Evolutionary conservation across 2,113 vertebrate genomes (phyloP), one percentile per base, ranked within the genome.

Genomic region (Thryonomys swinderianus): DNA sequence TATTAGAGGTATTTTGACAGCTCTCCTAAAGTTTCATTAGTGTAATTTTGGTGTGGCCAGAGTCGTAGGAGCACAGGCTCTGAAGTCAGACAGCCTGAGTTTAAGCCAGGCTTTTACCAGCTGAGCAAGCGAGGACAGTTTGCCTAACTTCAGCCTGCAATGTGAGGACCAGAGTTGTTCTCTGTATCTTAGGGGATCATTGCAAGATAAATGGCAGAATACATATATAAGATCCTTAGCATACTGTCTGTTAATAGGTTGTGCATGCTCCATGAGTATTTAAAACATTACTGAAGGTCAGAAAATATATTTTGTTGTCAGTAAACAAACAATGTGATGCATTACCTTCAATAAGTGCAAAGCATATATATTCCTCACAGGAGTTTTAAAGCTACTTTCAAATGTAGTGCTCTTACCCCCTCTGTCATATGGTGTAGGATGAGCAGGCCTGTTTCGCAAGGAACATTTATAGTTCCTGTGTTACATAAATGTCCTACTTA

Each of bases 401-500:
- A 96, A 86, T 90, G 13, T 67, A 79, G 61, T 64, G 27, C 25
- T 94, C 53, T 92, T 90, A 61, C 83, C 25, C 21, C 21, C 23
- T 91, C 76, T 91, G 91, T 95, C 73, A 85, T 94, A 62, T 86
- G 64, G 92, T 86, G 67, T 84, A 71, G 82, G 92, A 91, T 21
- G 61, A 95, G 57, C 74, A 92, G 90, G 40, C 20, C 85, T 95
- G 83, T 93, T 97, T 88, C 91, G 81, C 74, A 83, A 67, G 92
- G 93, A 91, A 82, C 74, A 95, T 95, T 96, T 95, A 87, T 93
- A 97, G 94, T 89, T 93, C 79, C 73, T 48, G 25, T 94, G 96
- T 97, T 96, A 96, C 59, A 95, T 96, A 96, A 98, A 95, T 89
- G 93, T 94, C 94, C 95, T 61, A 85, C 85, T 96, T 93, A 76